Base-by-base conservation (phyloP, 1,140 invertebrate genomes). In the Dinothrombium tinctorium region DNA sequence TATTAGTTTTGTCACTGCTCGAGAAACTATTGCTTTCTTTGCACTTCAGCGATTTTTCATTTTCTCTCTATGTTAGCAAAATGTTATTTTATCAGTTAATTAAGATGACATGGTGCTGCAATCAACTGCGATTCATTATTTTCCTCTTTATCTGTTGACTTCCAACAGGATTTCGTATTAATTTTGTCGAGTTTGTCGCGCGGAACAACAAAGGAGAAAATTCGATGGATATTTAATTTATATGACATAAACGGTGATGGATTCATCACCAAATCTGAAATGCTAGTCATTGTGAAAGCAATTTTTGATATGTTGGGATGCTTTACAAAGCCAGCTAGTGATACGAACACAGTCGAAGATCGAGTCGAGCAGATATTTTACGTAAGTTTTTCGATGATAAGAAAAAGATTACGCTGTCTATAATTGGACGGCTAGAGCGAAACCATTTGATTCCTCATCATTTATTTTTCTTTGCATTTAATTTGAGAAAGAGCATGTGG, bases 231-330 rank as follows among this genome's bases (percentile, higher is more conserved):
- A 14, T 57, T 57, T 43, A 47, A 41, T 37, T 40, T 57, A 17
- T 57, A 57, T 41, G 55, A 57, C 38, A 56, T 56, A 21, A 54
- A 57, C 39, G 42, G 47, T 8, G 54, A 57, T 40, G 56, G 56
- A 2, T 53, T 44, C 37, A 50, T 56, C 28, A 53, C 48, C 2
- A 76, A 77, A 56, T 66, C 22, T 20, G 81, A 87, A 59, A 81
- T 89, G 80, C 55, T 77, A 32, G 72, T 78, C 23, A 80, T 90
- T 14, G 77, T 86, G 7, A 70, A 68, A 14, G 77, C 79, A 24
- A 83, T 89, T 47, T 89, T 89, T 58, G 81, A 86, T 57, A 77
- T 89, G 72, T 60, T 90, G 20, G 83, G 83, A 0, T 65, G 77
- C 23, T 74, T 72, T 41, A 80, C 79, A 0, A 68, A 71, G 21